These are phyloP conservation scores for Drosophila miranda DNA, from an alignment of 1,140 invertebrate genomes.

Conservation along the genomic window DNA sequence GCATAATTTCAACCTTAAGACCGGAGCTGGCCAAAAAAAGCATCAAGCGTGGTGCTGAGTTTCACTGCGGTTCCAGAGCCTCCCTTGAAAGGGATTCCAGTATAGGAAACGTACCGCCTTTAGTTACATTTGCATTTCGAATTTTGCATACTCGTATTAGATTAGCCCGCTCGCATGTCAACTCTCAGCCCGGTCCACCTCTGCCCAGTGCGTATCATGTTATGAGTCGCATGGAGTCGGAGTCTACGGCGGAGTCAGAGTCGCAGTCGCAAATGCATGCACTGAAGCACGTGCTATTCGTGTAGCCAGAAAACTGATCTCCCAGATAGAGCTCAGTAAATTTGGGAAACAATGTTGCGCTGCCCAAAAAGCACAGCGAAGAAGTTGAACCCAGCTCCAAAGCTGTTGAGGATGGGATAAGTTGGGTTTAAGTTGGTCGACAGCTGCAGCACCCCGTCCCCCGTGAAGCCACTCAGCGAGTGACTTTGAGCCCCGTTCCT, in stretches of 20 bases:
- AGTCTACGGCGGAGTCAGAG: too few relatives aligned
- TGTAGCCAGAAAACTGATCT: slow-evolving; percentile 29
- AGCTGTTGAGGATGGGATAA: too few relatives aligned
- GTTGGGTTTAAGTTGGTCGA: too few relatives aligned
- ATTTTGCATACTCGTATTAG: slow-evolving; percentile 22
- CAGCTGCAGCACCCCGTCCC: too few relatives aligned
- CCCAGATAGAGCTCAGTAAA: not conserved
- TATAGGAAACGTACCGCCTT: slow-evolving; percentile 14
- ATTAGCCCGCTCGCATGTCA: slow-evolving; percentile 23
- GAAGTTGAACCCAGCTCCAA: too few relatives aligned
- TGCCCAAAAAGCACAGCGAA: not conserved
- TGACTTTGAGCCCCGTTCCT: slow-evolving; percentile 28
- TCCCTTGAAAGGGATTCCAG: slow-evolving; percentile 15
- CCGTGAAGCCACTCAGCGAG: not conserved
- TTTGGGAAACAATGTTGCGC: not conserved
- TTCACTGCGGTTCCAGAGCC: slow-evolving; percentile 47
- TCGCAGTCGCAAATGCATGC: too few relatives aligned
- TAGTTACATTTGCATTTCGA: slow-evolving; percentile 29
- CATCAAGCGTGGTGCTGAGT: slow-evolving; percentile 56
- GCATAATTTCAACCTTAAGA: slow-evolving; percentile 61
- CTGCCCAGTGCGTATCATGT: slow-evolving; percentile 34
- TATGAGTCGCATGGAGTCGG: slow-evolving; percentile 1
- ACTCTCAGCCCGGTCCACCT: not conserved
- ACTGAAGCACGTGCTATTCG: slow-evolving; percentile 32
- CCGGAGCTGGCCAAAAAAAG: slow-evolving; percentile 16